phyloP scores from a whole-genome alignment of 2,797 vertebrate genomes.

The Echeneis naucrates region DNA sequence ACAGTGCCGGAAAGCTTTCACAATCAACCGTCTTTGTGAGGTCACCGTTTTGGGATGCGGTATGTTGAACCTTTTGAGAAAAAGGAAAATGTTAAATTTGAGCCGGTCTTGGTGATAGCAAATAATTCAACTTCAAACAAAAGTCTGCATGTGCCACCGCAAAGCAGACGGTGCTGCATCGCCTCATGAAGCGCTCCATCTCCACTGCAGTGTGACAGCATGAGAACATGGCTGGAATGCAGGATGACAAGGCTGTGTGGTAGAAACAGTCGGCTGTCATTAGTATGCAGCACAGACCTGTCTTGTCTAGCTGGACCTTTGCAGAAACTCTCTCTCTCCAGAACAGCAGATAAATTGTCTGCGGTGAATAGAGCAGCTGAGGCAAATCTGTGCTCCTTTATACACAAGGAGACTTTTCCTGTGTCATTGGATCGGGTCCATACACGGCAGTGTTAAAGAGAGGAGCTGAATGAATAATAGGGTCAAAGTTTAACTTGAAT shows the following conservation, averaged over 20 bases:
- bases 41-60: slow-evolving; percentile 21
- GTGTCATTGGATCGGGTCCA: slow-evolving; percentile 33
- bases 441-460: slow-evolving; percentile 25
- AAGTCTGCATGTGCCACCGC: slow-evolving; percentile 25
- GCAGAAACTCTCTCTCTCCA: slow-evolving; percentile 58
- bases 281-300: slow-evolving; percentile 74
- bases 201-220: slow-evolving; percentile 68
- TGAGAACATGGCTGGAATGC: slow-evolving; percentile 72
- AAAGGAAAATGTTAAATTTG: neutral
- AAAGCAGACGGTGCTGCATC: slow-evolving; percentile 12
- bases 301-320: slow-evolving; percentile 75
- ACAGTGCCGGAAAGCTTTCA: slow-evolving; percentile 31
- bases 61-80: slow-evolving; percentile 12
- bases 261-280: slow-evolving; percentile 61
- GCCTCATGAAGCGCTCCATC: slow-evolving; percentile 48
- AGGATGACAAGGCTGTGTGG: slow-evolving; percentile 63
- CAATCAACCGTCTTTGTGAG: slow-evolving; percentile 27
- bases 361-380: slow-evolving; percentile 69
- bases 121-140: slow-evolving; percentile 54
- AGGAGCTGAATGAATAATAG: slow-evolving; percentile 24
- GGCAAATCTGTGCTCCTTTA: slow-evolving; percentile 63
- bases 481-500: slow-evolving; percentile 53
- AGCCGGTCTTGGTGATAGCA: slow-evolving; percentile 43
- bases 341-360: slow-evolving; percentile 72
- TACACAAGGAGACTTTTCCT: slow-evolving; percentile 42